Base-by-base conservation (phyloP, 2,797 vertebrate species). In the Chiroxiphia lanceolata region DNA sequence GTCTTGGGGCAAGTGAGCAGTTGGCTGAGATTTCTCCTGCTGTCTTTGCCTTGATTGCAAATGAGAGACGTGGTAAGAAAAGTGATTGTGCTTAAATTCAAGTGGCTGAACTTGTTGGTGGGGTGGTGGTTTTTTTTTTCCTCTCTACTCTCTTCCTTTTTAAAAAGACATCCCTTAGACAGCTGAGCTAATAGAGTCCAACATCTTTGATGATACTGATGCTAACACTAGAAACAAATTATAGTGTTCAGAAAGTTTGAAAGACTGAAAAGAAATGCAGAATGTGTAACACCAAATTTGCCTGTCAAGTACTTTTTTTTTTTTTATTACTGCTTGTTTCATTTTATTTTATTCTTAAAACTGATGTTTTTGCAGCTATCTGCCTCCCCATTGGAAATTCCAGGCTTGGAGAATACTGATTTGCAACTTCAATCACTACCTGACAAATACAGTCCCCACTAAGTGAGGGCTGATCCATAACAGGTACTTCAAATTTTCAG, bases 161-260 rank as follows among this genome's bases (percentile, higher is more conserved):
- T 91, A 91, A 90, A 90, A 96, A 94, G 86, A 69, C 92, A 96
- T 97, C 89, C 93, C 83, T 93, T 82, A 95, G 96, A 94, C 77
- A 97, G 95, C 94, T 92, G 92, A 97, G 92, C 96, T 98, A 97
- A 98, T 98, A 97, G 97, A 98, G 96, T 98, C 97, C 96, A 94
- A 67, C 95, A 97, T 98, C 94, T 96, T 71, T 97, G 97, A 97
- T 96, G 95, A 98, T 95, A 96, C 96, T 96, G 96, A 97, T 97
- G 94, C 96, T 97, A 95, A 94, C 92, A 95, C 94, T 92, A 88
- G 95, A 96, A 98, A 98, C 96, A 98, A 98, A 98, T 98, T 98
- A 98, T 57, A 98, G 98, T 98, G 98, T 97, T 98, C 98, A 98
- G 96, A 91, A 98, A 98, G 97, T 98, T 93, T 97, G 98, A 98